Percentiles rank a stretch among this genome's conserved stretches.
Conservation (phyloP, 2,113 vertebrate species). For the Ammodytes marinus region DNA sequence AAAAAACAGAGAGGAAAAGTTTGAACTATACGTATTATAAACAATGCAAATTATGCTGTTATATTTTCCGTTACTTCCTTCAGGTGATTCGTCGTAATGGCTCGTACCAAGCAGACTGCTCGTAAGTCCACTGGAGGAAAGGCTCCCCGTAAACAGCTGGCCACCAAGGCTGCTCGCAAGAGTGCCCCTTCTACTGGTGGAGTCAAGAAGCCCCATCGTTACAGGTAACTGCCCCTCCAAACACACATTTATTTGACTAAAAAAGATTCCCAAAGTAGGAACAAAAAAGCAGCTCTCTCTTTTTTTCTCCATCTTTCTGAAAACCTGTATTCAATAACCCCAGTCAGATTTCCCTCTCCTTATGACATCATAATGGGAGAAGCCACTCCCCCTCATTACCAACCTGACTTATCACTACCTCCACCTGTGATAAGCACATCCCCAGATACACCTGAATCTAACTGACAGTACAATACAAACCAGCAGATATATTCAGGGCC, state of each 20-base stretch:
- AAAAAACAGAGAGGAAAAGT: background rate
- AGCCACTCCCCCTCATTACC: too few species aligned
- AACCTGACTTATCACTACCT: too few species aligned
- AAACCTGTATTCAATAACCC: background rate
- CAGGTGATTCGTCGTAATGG: constrained; percentile 85
- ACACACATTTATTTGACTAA: background rate
- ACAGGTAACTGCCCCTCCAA: constrained; percentile 82
- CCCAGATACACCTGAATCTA: too few species aligned
- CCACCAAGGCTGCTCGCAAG: constrained; percentile 92
- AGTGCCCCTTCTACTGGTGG: constrained; percentile 93
- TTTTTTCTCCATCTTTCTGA: background rate
- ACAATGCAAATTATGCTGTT: background rate
- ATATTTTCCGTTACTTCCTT: background rate
- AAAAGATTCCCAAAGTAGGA: too few species aligned
- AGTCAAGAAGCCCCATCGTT: constrained; percentile 93
- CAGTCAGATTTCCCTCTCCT: too few species aligned
- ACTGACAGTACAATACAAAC: background rate
- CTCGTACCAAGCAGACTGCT: constrained; percentile 94
- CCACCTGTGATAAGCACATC: too few species aligned
- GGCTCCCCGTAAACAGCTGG: constrained; percentile 93
- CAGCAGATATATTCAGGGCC: background rate
- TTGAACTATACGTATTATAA: background rate
- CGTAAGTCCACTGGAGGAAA: constrained; percentile 95
- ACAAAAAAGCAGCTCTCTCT: too few species aligned
- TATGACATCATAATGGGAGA: too few species aligned